Evolutionary conservation across 2,113 vertebrate genomes (phyloP), one percentile per base, ranked within the genome.

Genomic region (Cephalopholis sonnerati): DNA sequence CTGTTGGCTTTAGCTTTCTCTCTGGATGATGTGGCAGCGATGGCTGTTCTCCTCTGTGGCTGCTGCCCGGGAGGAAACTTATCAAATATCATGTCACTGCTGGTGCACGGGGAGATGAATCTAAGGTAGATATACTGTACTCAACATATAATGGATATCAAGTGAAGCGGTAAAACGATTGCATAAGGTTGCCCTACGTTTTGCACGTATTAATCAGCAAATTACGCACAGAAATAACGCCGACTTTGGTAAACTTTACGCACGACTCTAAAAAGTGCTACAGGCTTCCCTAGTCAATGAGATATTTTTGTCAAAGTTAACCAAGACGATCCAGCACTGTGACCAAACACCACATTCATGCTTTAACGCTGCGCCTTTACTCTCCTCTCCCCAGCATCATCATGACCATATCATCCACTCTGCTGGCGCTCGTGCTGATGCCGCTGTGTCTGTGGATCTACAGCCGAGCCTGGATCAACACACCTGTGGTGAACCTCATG

Each of bases 391-490:
- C 0, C 89, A 99, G 98, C 87, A 97, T 99, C 89, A 96, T 99
- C 94, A 99, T 99, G 98, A 99, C 98, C 70, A 96, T 97, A n/a
- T 98, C 98, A 0, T 99, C 98, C 90, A 98, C 97, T 0, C 86
- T 98, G 71, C 96, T 99, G 85, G 98, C 98, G 39, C 96, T 99
- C 18, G 92, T 98, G 66, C 89, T 99, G 87, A 98, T 99, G 97
- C 98, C 98, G 6, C 94, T 99, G 79, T 99, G 98, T 84, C 95
- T 99, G 85, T 99, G 98, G 98, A 72, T 99, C 90, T 99, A 99
- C 92, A 99, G 98, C 80, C 96, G 97, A 0, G 96, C 96, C 2
- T 99, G 98, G 98, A 98, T 99, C 93, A 95, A 98, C 94, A 98
- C 98, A 0, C 95, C 98, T 0, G 91, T 99, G 83, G 98, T 99